A percentile compares a stretch with the other conserved stretches of the same genome.
Evolutionary conservation across 1,140 invertebrate genomes (phyloP).

Genomic region (Nomia melanderi): DNA sequence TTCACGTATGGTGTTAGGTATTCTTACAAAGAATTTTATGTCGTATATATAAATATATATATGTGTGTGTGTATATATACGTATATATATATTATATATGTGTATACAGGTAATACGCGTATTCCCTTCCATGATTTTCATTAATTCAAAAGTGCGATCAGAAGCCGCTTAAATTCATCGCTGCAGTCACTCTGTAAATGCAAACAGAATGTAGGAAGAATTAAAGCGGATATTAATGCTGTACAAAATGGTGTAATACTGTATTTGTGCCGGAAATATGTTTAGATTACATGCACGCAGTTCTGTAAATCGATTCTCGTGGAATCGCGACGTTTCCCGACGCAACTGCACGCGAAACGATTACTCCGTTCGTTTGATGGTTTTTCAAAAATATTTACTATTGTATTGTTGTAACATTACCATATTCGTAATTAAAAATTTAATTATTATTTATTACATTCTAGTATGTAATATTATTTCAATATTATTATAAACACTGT

Average conservation of each 20-base stretch:
- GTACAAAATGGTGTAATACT: conserved; percentile 18
- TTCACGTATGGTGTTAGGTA: conserved; percentile 45
- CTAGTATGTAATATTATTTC: no score
- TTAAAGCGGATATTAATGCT: conserved; percentile 52
- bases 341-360: no score
- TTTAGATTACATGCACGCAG: conserved; percentile 31
- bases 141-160: conserved; percentile 80
- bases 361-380: no score
- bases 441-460: no score
- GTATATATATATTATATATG: no score
- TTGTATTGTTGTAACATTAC: no score
- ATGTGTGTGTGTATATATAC: conserved; percentile 30
- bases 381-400: no score
- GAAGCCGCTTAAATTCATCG: conserved; percentile 83
- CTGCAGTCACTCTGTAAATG: conserved; percentile 82
- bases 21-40: conserved; percentile 49
- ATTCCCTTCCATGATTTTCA: conserved; percentile 55
- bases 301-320: conserved; percentile 6
- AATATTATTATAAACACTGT: no score
- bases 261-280: conserved; percentile 24
- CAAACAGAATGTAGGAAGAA: conserved; percentile 60
- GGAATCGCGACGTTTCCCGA: neutral
- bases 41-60: no score
- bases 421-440: no score
- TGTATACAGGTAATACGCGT: no score